These are phyloP conservation scores for Dysmachus trigonus DNA, from an alignment of 2,888 invertebrate genomes.

Conservation along the genomic window DNA sequence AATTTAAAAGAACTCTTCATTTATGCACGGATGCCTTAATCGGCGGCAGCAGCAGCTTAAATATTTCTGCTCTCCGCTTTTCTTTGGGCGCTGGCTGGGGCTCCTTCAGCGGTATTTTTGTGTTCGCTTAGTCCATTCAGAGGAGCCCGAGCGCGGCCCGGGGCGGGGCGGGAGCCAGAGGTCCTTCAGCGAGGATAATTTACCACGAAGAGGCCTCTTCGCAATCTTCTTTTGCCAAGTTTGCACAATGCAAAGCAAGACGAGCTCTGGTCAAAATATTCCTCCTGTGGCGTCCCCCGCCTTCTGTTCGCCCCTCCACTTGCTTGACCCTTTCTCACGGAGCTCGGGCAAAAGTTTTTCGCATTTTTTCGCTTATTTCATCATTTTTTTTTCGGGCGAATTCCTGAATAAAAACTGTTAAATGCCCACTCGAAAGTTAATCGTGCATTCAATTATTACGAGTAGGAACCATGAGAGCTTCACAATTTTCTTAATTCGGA, in stretches of 20 bases:
- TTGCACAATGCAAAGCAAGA: neutral
- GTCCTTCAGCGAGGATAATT: slow-evolving; percentile 32
- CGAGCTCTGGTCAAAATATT: slow-evolving; percentile 25
- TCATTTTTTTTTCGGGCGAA: neutral
- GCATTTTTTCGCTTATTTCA: neutral
- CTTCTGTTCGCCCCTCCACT: neutral
- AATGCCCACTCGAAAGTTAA: slow-evolving; percentile 21
- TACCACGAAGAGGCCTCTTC: slow-evolving; percentile 38
- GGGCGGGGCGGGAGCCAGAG: neutral
- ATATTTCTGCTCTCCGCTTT: slow-evolving; percentile 7
- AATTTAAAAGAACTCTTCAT: slow-evolving; percentile 40
- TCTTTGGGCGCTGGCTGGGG: neutral
- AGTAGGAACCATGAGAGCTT: neutral
- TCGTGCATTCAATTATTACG: slow-evolving; percentile 1
- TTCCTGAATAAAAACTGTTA: neutral
- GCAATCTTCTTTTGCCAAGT: slow-evolving; percentile 1
- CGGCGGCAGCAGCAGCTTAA: slow-evolving; percentile 35
- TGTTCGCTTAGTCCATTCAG: slow-evolving; percentile 4
- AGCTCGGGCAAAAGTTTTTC: neutral
- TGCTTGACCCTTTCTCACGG: slow-evolving; percentile 15
- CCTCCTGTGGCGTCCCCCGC: neutral
- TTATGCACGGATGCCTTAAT: slow-evolving; percentile 38
- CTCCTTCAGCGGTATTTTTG: slow-evolving; percentile 1
- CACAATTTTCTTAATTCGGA: neutral
- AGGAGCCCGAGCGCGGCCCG: neutral